Evolutionary conservation across 2,797 vertebrate species (phyloP), one percentile per base, ranked within the genome.

Genomic region (Scolopax rusticola): DNA sequence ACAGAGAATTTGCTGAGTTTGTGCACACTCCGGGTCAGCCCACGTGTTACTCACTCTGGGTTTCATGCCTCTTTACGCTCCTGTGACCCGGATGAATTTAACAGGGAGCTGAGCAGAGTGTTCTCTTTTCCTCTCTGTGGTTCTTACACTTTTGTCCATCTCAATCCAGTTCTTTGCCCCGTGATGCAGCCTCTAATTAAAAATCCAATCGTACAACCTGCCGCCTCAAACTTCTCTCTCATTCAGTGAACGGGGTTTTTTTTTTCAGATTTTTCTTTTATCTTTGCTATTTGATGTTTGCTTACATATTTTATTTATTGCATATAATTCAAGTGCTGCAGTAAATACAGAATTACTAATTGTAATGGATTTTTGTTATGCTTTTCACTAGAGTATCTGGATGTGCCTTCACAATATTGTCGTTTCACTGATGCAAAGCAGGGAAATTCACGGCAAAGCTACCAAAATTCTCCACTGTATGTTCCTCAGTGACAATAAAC

Each of bases 231-330:
- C 75, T 32, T 53, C 69, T 60, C 41, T 74, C 85, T 84, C 79
- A 19, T 88, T 89, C 70, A 33, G 28, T 40, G 24, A 77, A 21
- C 71, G 33, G 7, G 40, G 15, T 51, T 51, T 53, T 27, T 70
- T 79, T 70, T 71, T 68, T 61, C 86, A 88, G 43, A 83, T 84
- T 82, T 90, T 73, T 33, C 90, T 90, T 94, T 95, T 84, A 95
- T 91, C 94, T 40, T 64, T 64, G 76, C 91, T 95, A 81, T 93
- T 95, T 89, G 88, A 90, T 81, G 79, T 93, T 95, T 93, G 54
- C 83, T 91, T 65, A 41, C 77, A 76, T 93, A 87, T 86, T 93
- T 94, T 92, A 93, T 93, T 93, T 92, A 84, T 89, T 92, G 74
- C 69, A 33, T 50, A 14, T 91, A 94, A 86, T 93, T 95, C 77